phyloP scores from a whole-genome alignment of 1,140 invertebrate genomes.

The Meloidogyne chitwoodi region DNA sequence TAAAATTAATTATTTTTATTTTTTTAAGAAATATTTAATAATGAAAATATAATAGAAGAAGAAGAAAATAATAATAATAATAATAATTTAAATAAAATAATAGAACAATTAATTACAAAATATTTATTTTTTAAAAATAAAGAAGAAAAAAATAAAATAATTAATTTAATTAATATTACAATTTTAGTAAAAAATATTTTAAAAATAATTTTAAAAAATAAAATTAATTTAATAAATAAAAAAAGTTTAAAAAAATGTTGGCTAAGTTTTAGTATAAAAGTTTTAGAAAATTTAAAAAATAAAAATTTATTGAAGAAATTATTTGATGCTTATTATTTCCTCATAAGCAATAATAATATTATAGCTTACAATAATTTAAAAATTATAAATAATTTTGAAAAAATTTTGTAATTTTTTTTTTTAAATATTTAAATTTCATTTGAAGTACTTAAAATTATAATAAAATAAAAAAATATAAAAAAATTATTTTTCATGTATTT shows the following conservation, averaged over 20 bases:
- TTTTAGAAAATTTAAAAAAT: neutral
- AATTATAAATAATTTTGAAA: neutral
- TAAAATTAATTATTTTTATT: too few relatives aligned
- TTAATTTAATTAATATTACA: neutral
- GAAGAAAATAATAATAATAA: neutral
- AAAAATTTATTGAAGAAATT: neutral
- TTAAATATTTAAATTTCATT: too few relatives aligned
- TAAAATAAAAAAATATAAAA: too few relatives aligned
- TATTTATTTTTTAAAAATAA: neutral
- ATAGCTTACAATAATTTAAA: neutral
- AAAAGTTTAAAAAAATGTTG: neutral
- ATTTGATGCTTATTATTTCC: neutral
- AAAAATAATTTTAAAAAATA: neutral
- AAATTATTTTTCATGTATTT: too few relatives aligned
- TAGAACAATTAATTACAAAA: neutral
- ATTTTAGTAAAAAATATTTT: neutral
- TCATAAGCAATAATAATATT: too few relatives aligned
- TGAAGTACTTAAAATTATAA: too few relatives aligned
- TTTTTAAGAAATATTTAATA: too few relatives aligned
- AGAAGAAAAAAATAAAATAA: neutral
- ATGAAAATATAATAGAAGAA: neutral
- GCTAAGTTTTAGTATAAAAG: neutral
- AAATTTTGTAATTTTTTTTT: neutral
- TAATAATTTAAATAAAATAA: neutral
- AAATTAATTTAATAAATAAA: too few relatives aligned